Evolutionary conservation across 2,797 vertebrate genomes (phyloP), one percentile per base, ranked within the genome.

Genomic region (Chrysocyon brachyurus): DNA sequence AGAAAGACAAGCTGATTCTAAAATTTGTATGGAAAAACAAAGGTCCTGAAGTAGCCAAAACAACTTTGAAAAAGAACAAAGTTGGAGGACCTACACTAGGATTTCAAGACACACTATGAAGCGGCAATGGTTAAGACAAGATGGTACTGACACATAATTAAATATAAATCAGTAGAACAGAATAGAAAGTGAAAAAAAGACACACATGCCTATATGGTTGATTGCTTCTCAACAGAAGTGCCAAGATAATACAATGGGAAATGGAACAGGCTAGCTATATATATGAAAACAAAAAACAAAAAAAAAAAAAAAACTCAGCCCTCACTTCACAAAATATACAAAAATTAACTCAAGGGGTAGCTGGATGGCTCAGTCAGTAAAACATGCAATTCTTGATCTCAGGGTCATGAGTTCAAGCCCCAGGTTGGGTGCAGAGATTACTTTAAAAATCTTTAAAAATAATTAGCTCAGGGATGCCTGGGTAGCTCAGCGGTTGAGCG

Each of bases 1-100:
- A 86, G 68, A 91, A 81, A 91, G 56, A 87, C 46, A 56, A 87
- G n/a, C 33, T 78, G 61, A 87, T 82, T 94, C 56, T 91, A 95
- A 91, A 78, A 79, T 73, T 33, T 28, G 66, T 33, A 93, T 28
- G 7, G 54, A 75, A 87, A 87, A 68, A 64, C 90, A 83, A 33
- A 82, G 11, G n/a, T 87, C 46, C 66, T 79, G 59, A 28, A 88
- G 46, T 2, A 59, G 10, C 31, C 31, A 85, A 95, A 70, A 49
- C 14, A 93, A 56, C 59, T 78, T 57, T 59, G 70, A 59, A 59
- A 64, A 59, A 52, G 16, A 57, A 78, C 24, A 19, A 66, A 49
- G 31, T 24, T 26, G 14, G 49, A 87, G 49, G 83, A 21, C 19
- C 61, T 70, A n/a, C 0, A 54, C 64, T 4, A 72, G 12, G 26